phyloP scores from a whole-genome alignment of 1,140 invertebrate species.

The Hypsibius dujardini region DNA sequence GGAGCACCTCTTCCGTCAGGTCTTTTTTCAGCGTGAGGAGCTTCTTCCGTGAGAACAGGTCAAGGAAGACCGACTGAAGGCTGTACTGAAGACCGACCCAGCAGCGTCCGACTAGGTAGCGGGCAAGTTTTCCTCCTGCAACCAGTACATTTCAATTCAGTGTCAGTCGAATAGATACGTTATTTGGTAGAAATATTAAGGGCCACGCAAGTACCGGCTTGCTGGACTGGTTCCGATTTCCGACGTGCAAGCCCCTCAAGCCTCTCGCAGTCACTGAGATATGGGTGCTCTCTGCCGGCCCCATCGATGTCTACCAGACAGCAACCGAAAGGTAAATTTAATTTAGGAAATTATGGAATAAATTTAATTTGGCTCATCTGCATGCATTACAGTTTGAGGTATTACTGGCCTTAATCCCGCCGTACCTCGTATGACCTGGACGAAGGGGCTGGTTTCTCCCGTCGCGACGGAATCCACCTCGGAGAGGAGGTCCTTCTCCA shows the following conservation, averaged over 20 bases:
- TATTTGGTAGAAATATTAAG: too few relatives aligned
- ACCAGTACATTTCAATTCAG: too few relatives aligned
- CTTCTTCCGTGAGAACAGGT: neutral
- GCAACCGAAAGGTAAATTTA: too few relatives aligned
- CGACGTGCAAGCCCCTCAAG: neutral
- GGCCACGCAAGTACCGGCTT: too few relatives aligned
- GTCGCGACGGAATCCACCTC: neutral
- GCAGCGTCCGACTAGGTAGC: neutral
- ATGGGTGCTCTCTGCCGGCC: neutral
- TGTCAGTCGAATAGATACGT: too few relatives aligned
- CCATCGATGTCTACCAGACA: neutral
- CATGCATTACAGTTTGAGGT: too few relatives aligned
- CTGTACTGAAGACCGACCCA: neutral
- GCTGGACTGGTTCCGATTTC: neutral
- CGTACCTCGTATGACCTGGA: neutral
- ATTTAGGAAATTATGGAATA: too few relatives aligned
- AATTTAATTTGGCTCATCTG: too few relatives aligned
- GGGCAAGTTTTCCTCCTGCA: neutral
- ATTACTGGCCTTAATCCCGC: too few relatives aligned
- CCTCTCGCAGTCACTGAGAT: neutral
- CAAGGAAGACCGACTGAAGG: neutral
- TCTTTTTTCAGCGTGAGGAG: neutral
- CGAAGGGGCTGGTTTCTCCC: neutral
- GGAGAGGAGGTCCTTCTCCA: neutral
- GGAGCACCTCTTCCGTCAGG: neutral